phyloP scores from a whole-genome alignment of 2,113 vertebrate genomes.

The Pleuronectes platessa region DNA sequence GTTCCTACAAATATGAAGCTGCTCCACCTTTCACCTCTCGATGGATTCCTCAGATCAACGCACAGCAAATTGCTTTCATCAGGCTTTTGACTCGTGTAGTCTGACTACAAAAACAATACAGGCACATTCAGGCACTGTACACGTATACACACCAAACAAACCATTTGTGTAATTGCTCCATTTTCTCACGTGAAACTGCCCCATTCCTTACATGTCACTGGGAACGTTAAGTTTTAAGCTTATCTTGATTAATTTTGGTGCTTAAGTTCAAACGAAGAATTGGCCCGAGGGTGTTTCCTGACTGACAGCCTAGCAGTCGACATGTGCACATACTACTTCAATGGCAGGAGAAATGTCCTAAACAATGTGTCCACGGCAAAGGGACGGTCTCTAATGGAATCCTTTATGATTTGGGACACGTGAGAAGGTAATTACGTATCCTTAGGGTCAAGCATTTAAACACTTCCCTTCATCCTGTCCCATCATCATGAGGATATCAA shows the following conservation, averaged over 20 bases:
- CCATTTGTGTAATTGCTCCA: too few species aligned
- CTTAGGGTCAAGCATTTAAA: conserved; percentile 52
- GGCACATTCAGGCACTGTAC: too few species aligned
- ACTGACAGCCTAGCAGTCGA: conserved; percentile 48
- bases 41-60: conserved; percentile 11
- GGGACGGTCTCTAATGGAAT: conserved; percentile 23
- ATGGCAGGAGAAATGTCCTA: conserved; percentile 31
- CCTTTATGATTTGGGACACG: conserved; percentile 5
- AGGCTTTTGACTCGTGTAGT: background rate
- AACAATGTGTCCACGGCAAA: conserved; percentile 28
- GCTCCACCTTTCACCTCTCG: conserved; percentile 48
- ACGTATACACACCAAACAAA: too few species aligned
- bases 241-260: conserved; percentile 34
- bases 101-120: too few species aligned
- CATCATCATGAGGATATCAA: conserved; percentile 32
- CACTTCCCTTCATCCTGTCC: background rate
- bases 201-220: conserved; percentile 30
- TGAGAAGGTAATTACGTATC: conserved; percentile 16
- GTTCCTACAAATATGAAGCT: conserved; percentile 48
- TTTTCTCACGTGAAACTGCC: too few species aligned
- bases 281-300: conserved; percentile 42
- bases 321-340: conserved; percentile 24
- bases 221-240: conserved; percentile 34
- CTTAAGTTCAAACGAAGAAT: conserved; percentile 48
- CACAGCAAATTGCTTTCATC: conserved; percentile 5